Conservation (phyloP, 1,140 invertebrate genomes). For the Sitobion miscanthi region DNA sequence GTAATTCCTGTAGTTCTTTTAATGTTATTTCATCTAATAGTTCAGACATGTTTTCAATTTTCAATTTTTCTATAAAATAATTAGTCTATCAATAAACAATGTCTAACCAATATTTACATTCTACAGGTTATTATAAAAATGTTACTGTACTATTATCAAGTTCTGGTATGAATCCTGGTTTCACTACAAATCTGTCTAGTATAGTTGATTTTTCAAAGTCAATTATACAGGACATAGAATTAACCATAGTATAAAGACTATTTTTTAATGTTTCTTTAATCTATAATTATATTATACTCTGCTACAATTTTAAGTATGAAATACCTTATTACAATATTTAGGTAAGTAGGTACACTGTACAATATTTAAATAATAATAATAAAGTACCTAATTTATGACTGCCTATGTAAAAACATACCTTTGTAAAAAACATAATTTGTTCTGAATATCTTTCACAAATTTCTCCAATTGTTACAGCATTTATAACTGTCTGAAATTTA, state of each 20-base stretch:
- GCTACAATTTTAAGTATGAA: background rate
- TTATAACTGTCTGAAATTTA: conserved; percentile 63
- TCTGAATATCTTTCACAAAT: conserved; percentile 61
- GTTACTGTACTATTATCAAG: conserved; percentile 48
- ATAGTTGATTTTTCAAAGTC: conserved; percentile 66
- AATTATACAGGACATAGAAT: conserved; percentile 63
- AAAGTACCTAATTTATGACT: background rate
- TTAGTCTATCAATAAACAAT: background rate
- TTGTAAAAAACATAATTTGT: conserved; percentile 63
- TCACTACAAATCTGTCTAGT: conserved; percentile 35
- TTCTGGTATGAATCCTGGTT: conserved; percentile 40
- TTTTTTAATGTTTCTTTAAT: conserved; percentile 62
- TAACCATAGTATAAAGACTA: conserved; percentile 62
- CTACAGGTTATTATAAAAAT: background rate
- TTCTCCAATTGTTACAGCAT: conserved; percentile 64
- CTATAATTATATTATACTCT: conserved; percentile 59
- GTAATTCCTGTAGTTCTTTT: conserved; percentile 72
- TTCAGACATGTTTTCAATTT: conserved; percentile 43
- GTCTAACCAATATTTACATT: no score
- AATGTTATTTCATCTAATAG: conserved; percentile 55
- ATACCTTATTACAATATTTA: background rate
- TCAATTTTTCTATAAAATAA: conserved; percentile 52
- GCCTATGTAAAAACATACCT: conserved; percentile 61
- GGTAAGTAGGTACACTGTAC: no score
- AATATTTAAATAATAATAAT: background rate